Conservation (phyloP, 2,113 vertebrate genomes). For the Sebastes schlegelii region DNA sequence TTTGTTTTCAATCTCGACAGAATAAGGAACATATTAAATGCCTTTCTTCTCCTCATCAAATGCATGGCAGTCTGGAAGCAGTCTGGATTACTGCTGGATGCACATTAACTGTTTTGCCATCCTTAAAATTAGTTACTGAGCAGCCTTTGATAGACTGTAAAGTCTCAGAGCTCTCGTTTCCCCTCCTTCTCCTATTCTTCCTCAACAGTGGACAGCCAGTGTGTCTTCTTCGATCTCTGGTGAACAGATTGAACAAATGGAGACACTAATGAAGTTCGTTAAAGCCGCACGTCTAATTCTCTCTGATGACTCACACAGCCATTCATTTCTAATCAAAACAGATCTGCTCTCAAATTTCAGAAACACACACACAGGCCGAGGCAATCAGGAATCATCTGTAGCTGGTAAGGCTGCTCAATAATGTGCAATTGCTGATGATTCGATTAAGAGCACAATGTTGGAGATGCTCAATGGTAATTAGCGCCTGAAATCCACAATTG, state of each 20-base stretch:
- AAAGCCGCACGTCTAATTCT: slow-evolving; percentile 46
- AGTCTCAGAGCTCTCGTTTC: neutral
- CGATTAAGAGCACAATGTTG: slow-evolving; percentile 45
- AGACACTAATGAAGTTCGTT: slow-evolving; percentile 64
- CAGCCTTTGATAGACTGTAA: slow-evolving; percentile 2
- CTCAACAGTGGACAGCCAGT: slow-evolving; percentile 8
- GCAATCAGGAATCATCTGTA: slow-evolving; percentile 53
- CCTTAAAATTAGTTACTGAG: slow-evolving; percentile 26
- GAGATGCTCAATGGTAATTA: slow-evolving; percentile 58
- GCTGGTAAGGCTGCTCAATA: slow-evolving; percentile 41
- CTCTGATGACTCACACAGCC: slow-evolving; percentile 51
- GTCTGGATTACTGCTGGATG: slow-evolving; percentile 20
- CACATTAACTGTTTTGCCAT: slow-evolving; percentile 34
- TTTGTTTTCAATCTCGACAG: slow-evolving; percentile 33
- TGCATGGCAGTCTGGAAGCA: neutral
- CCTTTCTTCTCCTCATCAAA: slow-evolving; percentile 4
- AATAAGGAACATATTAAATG: slow-evolving; percentile 26
- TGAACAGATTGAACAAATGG: slow-evolving; percentile 64
- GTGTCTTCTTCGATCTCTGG: slow-evolving; percentile 43
- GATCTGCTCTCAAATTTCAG: slow-evolving; percentile 50
- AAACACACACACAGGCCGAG: slow-evolving; percentile 9
- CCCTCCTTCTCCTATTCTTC: neutral
- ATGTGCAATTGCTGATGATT: slow-evolving; percentile 49
- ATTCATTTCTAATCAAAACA: slow-evolving; percentile 62
- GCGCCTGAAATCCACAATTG: slow-evolving; percentile 27